These are phyloP conservation scores for Sternarchorhynchus goeldii DNA, from an alignment of 2,797 vertebrate genomes.

Conservation along the genomic window DNA sequence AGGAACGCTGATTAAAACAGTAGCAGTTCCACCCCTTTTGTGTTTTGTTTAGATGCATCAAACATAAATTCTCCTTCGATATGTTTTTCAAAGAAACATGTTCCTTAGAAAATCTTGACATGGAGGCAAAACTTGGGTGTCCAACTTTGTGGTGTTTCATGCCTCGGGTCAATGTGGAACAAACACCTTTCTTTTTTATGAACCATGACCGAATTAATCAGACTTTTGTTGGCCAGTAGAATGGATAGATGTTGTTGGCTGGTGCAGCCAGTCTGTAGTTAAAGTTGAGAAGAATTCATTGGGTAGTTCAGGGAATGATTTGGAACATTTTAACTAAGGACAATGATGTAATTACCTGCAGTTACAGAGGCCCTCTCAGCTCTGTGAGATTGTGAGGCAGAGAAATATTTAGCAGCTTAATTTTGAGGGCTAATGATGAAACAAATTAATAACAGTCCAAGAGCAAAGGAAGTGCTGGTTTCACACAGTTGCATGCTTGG, in stretches of 20 bases:
- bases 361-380: conserved; percentile 35
- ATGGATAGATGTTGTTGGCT: conserved; percentile 30
- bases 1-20: too few relatives aligned
- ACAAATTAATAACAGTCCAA: conserved; percentile 47
- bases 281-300: conserved; percentile 41
- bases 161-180: not conserved
- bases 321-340: conserved; percentile 39
- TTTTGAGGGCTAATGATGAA: conserved; percentile 51
- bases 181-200: not conserved
- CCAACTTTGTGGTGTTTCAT: not conserved
- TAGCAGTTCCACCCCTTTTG: too few relatives aligned
- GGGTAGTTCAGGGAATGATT: conserved; percentile 41
- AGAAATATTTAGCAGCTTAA: conserved; percentile 51
- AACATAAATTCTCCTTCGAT: not conserved
- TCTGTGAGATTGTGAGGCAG: conserved; percentile 43
- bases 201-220: not conserved
- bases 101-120: not conserved
- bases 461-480: conserved; percentile 16
- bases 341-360: conserved; percentile 41
- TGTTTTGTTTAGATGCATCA: too few relatives aligned
- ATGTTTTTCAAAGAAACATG: not conserved
- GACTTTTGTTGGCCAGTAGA: conserved; percentile 36
- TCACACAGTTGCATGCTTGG: conserved; percentile 55
- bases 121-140: not conserved
- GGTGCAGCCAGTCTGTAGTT: conserved; percentile 27